A percentile compares a stretch with the other conserved stretches of the same genome.
Conservation (phyloP, 2,113 vertebrate species). For the Arenaria interpres region DNA sequence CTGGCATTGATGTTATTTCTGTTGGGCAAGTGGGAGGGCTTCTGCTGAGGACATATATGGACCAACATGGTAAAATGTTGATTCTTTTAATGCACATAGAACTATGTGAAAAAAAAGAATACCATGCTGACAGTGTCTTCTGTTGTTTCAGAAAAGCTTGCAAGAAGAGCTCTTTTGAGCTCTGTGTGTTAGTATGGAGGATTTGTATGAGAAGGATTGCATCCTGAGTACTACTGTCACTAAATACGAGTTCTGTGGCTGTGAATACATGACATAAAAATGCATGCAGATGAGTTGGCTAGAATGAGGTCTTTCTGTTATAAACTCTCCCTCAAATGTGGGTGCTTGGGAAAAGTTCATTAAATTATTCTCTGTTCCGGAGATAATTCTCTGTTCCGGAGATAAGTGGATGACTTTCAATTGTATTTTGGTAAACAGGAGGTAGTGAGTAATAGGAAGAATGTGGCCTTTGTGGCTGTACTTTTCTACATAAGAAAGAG, state of each 20-base stretch:
- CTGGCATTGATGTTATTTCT: neutral
- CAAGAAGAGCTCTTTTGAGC: neutral
- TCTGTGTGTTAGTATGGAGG: neutral
- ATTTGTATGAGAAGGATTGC: neutral
- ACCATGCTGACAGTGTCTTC: neutral
- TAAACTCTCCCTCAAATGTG: neutral
- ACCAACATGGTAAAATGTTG: neutral
- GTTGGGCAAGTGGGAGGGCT: neutral
- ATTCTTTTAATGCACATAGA: neutral
- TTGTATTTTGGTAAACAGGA: constrained; percentile 45
- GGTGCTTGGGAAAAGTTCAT: constrained; percentile 1
- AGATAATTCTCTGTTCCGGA: neutral
- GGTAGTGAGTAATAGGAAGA: constrained; percentile 22
- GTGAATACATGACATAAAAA: neutral
- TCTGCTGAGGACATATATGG: neutral
- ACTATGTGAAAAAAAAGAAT: neutral
- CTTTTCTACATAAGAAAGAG: neutral
- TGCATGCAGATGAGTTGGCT: neutral
- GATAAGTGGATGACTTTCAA: neutral
- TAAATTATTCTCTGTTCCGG: neutral
- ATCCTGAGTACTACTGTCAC: neutral
- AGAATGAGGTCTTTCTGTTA: neutral
- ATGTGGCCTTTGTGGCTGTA: neutral
- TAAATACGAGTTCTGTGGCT: neutral
- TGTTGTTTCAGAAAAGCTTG: neutral